Base-by-base conservation (phyloP, 2,888 invertebrate genomes). In the Synergus umbraculus region DNA sequence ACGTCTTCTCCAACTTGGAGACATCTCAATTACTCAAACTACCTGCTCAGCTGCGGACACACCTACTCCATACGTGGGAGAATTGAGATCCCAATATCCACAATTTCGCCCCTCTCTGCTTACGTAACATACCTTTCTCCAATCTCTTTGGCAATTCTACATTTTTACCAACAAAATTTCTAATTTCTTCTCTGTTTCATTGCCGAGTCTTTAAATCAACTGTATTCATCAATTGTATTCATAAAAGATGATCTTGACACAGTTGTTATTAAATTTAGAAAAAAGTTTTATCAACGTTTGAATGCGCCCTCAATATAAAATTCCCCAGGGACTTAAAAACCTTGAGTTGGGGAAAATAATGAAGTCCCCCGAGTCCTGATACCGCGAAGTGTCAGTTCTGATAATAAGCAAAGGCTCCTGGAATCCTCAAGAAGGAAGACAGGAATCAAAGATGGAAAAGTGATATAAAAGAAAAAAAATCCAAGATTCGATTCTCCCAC, bases 21-120 rank as follows among this genome's bases (percentile, higher is more conserved):
- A 87, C 85, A 86, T 90, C 90, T 90, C 90, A 89, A 90, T 90
- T 90, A 90, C 88, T 84, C 63, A 83, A 83, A 83, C 85, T 86
- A 87, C 85, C 88, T 85, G 86, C 83, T 81, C 44, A 78, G 43
- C 67, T 77, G 77, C 60, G 29, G 78, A 67, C 67, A 73, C 78
- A 76, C 78, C 78, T 69, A 49, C 78, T 64, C n/a, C 44, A 76
- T 77, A 78, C 76, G 79, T 73, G 73, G 65, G 29, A 78, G 78
- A 80, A 81, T 79, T 66, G 81, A 83, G 82, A 80, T 69, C 73
- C 49, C 54, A 73, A 73, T 73, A 73, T 73, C 54, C n/a, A 54
- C n/a, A 73, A 49, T 13, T 54, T 54, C n/a, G 54, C n/a, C 29
- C 73, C 37, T 37, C 73, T 49, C 15, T 54, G 1, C n/a, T 41